Percentiles rank a stretch among this genome's conserved stretches.
These are phyloP conservation scores for Cairina moschata DNA, from an alignment of 2,113 vertebrate genomes.

Conservation along the genomic window DNA sequence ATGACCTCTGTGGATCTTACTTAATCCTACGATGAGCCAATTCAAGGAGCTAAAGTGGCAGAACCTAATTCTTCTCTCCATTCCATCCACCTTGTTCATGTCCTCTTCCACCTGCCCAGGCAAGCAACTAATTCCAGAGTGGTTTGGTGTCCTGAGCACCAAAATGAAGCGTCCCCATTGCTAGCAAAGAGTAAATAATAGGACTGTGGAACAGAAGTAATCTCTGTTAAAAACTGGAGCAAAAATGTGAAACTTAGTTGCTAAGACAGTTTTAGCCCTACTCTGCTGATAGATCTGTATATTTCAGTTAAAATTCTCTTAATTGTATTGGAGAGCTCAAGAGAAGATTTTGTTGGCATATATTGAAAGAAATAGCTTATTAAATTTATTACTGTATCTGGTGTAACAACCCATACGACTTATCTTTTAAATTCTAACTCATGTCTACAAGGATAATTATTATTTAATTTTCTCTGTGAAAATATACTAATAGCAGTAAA, in stretches of 20 bases:
- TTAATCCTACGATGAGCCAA: neutral
- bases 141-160: neutral
- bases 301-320: neutral
- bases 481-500: neutral
- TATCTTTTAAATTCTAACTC: neutral
- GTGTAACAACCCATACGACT: neutral
- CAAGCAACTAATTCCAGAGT: neutral
- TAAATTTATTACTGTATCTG: neutral
- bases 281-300: neutral
- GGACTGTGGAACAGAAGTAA: neutral
- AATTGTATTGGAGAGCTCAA: neutral
- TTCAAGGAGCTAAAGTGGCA: neutral
- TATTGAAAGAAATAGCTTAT: neutral
- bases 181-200: neutral
- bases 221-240: neutral
- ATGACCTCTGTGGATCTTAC: neutral
- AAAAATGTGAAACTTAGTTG: neutral
- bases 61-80: neutral
- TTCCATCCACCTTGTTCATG: neutral
- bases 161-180: neutral
- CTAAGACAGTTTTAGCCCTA: neutral
- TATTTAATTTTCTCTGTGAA: neutral
- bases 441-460: neutral
- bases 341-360: neutral
- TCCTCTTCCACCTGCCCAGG: neutral